Evolutionary conservation across 2,113 vertebrate genomes (phyloP), one percentile per base, ranked within the genome.

Genomic region (Typhlomys cinereus): DNA sequence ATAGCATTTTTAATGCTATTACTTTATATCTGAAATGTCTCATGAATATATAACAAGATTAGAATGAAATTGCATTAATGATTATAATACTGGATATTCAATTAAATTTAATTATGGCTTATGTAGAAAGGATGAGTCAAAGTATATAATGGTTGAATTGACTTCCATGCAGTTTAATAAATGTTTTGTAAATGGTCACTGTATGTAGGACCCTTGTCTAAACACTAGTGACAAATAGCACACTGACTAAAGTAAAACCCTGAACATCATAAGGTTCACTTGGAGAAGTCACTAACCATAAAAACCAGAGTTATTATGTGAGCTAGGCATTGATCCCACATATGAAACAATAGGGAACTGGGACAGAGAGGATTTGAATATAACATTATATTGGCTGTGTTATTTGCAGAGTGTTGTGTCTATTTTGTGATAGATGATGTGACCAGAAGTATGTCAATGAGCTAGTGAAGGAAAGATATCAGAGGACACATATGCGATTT

Each of bases 1-100:
- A 69, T 48, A 59, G 7, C 36, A 0, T 69, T 48, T 85, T 25
- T 92, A 70, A 87, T n/a, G 5, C 44, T 88, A 10, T 48, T 0
- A 48, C 9, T 88, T 92, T 94, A 11, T 78, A 88, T n/a, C 31
- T 62, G 73, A 89, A 85, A 27, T 90, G 31, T 0, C 5, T 89
- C 66, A 39, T 88, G n/a, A 94, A 88, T 85, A 66, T 85, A 70
- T 90, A 92, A 91, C 7, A 15, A 74, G 36, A 90, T 82, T 78
- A 73, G 46, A 88, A 74, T 48, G 67, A 88, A 90, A 88, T 44
- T 91, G 2, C 2, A 81, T 70, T 91, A 79, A 91, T 93, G 1
- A 7, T 66, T 59, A 41, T 54, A 78, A 82, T 41, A 84, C 14
- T 73, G 2, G 29, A 31, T 92, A 96, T 79, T 92, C 78, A 92